These are phyloP conservation scores for Gymnorhina tibicen DNA, from an alignment of 2,113 vertebrate species.

Conservation along the genomic window DNA sequence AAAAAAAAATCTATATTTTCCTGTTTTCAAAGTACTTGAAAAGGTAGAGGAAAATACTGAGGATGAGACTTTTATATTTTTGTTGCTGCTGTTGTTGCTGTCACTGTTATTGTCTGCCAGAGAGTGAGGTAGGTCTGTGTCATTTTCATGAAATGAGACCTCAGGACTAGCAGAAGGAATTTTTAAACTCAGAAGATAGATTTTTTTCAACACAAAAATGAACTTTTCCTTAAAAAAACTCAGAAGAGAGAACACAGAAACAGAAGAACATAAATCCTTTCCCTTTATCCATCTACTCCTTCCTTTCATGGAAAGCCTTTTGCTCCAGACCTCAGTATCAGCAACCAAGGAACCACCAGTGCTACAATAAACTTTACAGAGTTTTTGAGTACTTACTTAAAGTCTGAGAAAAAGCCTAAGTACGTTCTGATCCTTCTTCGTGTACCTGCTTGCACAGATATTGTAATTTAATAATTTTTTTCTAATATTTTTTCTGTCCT, in stretches of 20 bases:
- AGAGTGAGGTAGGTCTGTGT: neutral
- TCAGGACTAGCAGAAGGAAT: neutral
- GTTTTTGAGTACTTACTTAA: neutral
- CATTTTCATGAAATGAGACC: neutral
- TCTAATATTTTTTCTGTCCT: neutral
- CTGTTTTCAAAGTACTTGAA: neutral
- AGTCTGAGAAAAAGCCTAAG: neutral
- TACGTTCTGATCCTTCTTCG: neutral
- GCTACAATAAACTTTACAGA: neutral
- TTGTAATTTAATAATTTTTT: neutral
- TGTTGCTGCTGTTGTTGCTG: neutral
- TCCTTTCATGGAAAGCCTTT: neutral
- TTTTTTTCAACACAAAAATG: neutral
- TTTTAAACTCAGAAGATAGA: neutral
- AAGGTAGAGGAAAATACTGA: neutral
- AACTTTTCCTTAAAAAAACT: neutral
- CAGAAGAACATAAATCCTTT: neutral
- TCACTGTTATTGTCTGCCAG: neutral
- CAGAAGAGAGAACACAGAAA: neutral
- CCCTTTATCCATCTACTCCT: neutral
- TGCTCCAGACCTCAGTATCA: neutral
- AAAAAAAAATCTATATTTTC: neutral
- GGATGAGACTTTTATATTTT: neutral
- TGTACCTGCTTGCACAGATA: neutral
- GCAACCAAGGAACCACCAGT: neutral